Base-by-base conservation (phyloP, 2,888 invertebrate genomes). In the Ophion obscuratus region DNA sequence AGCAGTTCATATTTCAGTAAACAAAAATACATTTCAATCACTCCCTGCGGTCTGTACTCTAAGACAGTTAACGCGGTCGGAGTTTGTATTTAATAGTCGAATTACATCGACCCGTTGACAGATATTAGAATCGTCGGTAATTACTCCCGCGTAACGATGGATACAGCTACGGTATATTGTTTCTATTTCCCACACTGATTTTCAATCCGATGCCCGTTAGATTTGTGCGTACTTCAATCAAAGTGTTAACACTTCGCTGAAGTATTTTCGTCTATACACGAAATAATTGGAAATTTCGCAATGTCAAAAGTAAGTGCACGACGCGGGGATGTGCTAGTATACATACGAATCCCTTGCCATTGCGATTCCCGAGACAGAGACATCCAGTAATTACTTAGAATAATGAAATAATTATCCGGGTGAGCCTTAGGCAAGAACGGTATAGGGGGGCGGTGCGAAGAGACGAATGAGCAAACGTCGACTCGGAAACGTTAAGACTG, bases 331-430 rank as follows among this genome's bases (percentile, higher is more conserved):
- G 27, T 64, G 47, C 53, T 71, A 17, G 64, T 71, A 64, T 62
- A 47, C 62, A 20, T 36, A 53, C 47, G 61, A 66, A 79, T n/a
- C 70, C 24, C 44, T 67, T 11, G 20, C 47, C 24, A 24, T 59
- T 47, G 61, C 53, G 80, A 74, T 40, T 57, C 67, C 70, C 68
- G 80, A 80, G 67, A 80, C 70, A 53, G 73, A 40, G 47, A 68
- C 71, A 74, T 79, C 81, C 77, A 84, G 85, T 81, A 88, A 89
- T 89, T 89, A 89, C 84, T 87, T 70, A 74, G 64, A 87, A 85
- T 88, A 88, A 89, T 88, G 87, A 88, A 89, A 88, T 88, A 89
- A 89, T 89, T 85, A 88, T 80, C 81, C 87, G 73, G 64, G 44
- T 64, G 80, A 77, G 83, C 62, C 75, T 64, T 78, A 81, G 71